Conservation (phyloP, 2,888 invertebrate species). For the Scaptomyza flava region DNA sequence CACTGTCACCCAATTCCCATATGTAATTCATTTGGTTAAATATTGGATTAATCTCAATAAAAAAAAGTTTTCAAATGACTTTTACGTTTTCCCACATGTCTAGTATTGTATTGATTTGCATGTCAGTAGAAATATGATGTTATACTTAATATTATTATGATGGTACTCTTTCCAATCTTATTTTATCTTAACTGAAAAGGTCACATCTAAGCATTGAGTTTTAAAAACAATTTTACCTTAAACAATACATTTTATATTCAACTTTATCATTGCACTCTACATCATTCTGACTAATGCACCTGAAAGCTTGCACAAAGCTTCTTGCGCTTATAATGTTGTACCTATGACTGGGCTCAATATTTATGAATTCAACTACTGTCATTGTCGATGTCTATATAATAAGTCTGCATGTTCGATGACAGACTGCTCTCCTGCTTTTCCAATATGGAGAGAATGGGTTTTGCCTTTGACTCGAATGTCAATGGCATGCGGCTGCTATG, state of each 20-base stretch:
- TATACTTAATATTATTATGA: too few species aligned
- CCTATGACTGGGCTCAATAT: not conserved
- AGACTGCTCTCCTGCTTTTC: slow-evolving; percentile 24
- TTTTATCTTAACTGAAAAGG: not conserved
- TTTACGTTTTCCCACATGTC: not conserved
- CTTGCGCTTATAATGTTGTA: not conserved
- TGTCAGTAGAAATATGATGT: too few species aligned
- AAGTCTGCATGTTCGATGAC: slow-evolving; percentile 19
- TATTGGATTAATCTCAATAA: slow-evolving; percentile 11
- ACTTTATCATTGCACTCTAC: too few species aligned
- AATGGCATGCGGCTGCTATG: slow-evolving; percentile 55
- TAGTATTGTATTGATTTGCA: too few species aligned
- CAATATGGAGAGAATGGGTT: slow-evolving; percentile 49
- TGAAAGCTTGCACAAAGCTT: not conserved
- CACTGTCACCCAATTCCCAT: slow-evolving; percentile 22
- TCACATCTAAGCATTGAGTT: not conserved
- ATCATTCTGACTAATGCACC: not conserved
- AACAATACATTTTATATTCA: not conserved
- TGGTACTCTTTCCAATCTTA: too few species aligned
- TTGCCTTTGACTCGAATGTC: slow-evolving; percentile 68
- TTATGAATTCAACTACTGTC: slow-evolving; percentile 8
- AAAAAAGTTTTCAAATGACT: not conserved
- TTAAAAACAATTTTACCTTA: not conserved
- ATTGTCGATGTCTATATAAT: not conserved
- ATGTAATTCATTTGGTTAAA: slow-evolving; percentile 9